phyloP scores from a whole-genome alignment of 2,888 invertebrate species.

The Ommatoiulus sabulosus region DNA sequence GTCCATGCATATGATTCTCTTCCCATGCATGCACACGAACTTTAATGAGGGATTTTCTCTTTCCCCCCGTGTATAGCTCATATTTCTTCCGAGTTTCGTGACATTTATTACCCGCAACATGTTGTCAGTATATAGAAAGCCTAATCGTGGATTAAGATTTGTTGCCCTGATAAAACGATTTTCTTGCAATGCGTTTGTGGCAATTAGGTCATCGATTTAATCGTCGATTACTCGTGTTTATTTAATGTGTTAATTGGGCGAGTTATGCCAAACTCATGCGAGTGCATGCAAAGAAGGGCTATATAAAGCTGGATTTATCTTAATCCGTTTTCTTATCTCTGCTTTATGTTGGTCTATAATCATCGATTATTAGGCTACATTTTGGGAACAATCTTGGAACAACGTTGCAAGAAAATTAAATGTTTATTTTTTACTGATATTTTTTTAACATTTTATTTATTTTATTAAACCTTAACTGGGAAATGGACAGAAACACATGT shows the following conservation, averaged over 20 bases:
- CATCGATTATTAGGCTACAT: no score
- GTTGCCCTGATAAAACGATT: background rate
- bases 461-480: no score
- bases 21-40: background rate
- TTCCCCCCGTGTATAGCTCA: background rate
- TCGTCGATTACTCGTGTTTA: background rate
- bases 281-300: no score
- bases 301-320: no score
- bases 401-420: no score
- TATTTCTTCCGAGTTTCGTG: conserved; percentile 14
- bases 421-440: no score
- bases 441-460: no score
- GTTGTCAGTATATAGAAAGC: background rate
- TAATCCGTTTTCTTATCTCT: no score
- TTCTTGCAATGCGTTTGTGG: background rate
- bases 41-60: background rate
- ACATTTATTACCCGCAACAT: conserved; percentile 33
- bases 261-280: no score
- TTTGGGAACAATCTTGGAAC: no score
- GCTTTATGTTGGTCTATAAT: no score
- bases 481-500: no score
- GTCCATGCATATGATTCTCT: background rate
- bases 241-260: background rate
- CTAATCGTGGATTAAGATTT: conserved; percentile 22
- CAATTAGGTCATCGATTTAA: background rate